Base-by-base conservation (phyloP, 1,140 invertebrate species). In the Zelostemma sp. region DNA sequence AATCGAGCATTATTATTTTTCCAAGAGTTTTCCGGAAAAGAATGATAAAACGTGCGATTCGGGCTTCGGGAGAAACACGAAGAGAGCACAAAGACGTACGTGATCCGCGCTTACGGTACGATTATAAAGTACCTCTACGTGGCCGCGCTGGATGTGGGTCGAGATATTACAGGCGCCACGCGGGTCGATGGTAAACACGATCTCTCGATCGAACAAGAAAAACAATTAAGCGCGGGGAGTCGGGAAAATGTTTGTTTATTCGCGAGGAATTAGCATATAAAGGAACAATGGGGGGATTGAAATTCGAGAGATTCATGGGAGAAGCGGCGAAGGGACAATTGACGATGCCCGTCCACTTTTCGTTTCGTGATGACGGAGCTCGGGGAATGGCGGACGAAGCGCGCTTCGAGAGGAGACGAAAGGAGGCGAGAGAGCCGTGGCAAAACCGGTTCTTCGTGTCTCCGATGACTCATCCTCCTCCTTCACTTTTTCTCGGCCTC, bases 371-470 rank as follows among this genome's bases (percentile, higher is more conserved):
- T 25, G 47, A 68, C 46, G 45, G 40, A 14, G 31, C 40, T 45
- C 6, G 18, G 25, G n/a, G 19, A 12, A 15, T n/a, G n/a, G 4
- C 4, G 9, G 47, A 6, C 6, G 25, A 4, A 11, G 6, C 6
- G 18, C 15, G 53, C 17, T 16, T 21, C 40, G 15, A 5, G 19
- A 21, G 5, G 19, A 6, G 31, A 18, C 35, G 19, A 28, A 28
- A 16, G 18, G 49, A 56, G 53, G 40, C 15, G 49, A 38, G 25
- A 18, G 33, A 47, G 38, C 19, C 49, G 6, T 59, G 67, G 75
- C 68, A 72, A 63, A 83, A 83, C 81, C 81, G 81, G 81, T 83
- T 83, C 81, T 73, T 73, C 75, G 80, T 83, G 80, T 83, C 81
- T 83, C 77, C 72, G 79, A 81, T 82, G 80, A 82, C 74, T 83